phyloP scores from a whole-genome alignment of 2,113 vertebrate genomes.

The Pangasianodon gigas region DNA sequence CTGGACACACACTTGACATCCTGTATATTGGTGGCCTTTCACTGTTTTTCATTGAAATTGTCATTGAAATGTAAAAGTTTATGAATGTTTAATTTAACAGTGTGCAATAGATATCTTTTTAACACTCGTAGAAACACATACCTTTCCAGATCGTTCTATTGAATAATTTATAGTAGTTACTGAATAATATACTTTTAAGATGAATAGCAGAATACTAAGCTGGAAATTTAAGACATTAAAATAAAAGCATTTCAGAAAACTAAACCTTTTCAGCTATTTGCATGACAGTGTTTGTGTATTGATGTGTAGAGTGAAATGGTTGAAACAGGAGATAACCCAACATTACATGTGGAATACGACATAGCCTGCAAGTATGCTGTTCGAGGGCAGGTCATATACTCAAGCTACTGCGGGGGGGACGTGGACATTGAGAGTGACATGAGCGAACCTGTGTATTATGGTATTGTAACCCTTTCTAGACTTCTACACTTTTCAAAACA shows the following conservation, averaged over 20 bases:
- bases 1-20: background rate
- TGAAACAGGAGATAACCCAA: background rate
- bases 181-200: background rate
- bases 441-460: conserved; percentile 25
- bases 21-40: background rate
- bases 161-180: background rate
- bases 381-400: background rate
- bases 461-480: conserved; percentile 48
- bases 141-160: background rate
- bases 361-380: conserved; percentile 61
- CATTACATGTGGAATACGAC: conserved; percentile 39
- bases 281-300: background rate
- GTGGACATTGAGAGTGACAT: background rate
- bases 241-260: background rate
- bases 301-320: background rate
- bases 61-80: background rate
- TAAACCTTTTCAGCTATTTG: background rate
- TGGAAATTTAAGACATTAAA: too few species aligned
- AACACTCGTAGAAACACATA: background rate
- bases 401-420: rapidly evolving
- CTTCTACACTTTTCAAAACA: background rate
- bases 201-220: too few species aligned
- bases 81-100: background rate
- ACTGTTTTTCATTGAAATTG: background rate
- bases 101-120: background rate